Evolutionary conservation across 1,140 invertebrate genomes (phyloP), one percentile per base, ranked within the genome.

Genomic region (Ceratina australensis): DNA sequence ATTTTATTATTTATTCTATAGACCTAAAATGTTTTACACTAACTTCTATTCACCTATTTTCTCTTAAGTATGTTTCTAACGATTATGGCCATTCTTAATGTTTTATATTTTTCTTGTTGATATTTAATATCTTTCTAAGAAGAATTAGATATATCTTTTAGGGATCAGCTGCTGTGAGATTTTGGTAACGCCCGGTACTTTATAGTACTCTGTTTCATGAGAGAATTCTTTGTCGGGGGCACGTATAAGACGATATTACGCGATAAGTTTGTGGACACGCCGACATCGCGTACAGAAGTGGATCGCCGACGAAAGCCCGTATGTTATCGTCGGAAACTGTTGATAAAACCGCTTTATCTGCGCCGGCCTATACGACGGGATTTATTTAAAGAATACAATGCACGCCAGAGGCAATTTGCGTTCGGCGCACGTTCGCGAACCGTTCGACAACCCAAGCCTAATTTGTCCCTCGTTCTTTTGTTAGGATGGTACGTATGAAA

Each of bases 301-400:
- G 8, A 52, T 42, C 33, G 33, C 3, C 33, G 33, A 42, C 3
- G 33, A 42, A 42, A 42, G 33, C 33, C 54, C 13, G n/a, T 22
- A 28, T 24, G 50, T 73, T 28, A 42, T n/a, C 13, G 22, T n/a
- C 28, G 10, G 57, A 64, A 64, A 57, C 50, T 42, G 69, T 78
- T 72, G 76, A 72, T 78, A 78, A 78, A 56, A 28, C 69, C 15
- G 24, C 60, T 63, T 72, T 78, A 78, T 78, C 76, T 57, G 7
- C 15, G 49, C 10, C 60, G 2, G 28, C 5, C 20, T 54, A 60
- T 71, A 5, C 49, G 22, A 7, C 20, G 57, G n/a, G 57, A 52
- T 71, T 71, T 76, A 76, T 71, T 61, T 56, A n/a, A 52, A 52
- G 73, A 71, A 71, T 52, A 54, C 57, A 47, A 63, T 28, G 13